Base-by-base conservation (phyloP, 1,140 invertebrate species). In the Brachionus plicatilis region DNA sequence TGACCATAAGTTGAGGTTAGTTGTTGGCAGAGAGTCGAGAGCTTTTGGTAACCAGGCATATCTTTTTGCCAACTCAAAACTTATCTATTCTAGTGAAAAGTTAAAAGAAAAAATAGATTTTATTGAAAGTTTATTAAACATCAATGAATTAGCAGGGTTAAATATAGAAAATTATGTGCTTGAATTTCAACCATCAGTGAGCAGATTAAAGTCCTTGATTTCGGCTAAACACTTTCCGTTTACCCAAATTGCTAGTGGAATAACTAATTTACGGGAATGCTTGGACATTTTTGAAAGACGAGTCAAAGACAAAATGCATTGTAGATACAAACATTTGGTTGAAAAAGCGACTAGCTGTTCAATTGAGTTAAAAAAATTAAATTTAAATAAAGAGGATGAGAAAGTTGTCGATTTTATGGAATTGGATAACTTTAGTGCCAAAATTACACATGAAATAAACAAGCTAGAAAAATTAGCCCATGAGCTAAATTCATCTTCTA, bases 21-120 rank as follows among this genome's bases (percentile, higher is more conserved):
- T 68, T n/a, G 66, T 68, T 68, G 66, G 66, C n/a, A 27, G 66
- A 68, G 66, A 68, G 66, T 68, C 66, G 12, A 68, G 66, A 41
- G 66, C 66, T 14, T 68, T 68, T 33, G 66, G 66, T 5, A 68
- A 68, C 33, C 66, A 68, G n/a, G 66, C 66, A 29, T 68, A 68
- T 29, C 33, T 68, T 33, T 68, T 68, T 29, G 66, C 66, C 33
- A 68, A 68, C 17, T 68, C 66, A n/a, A 68, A 68, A 3, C 17
- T 68, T 12, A 12, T 68, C n/a, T 41, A 33, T 29, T 17, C 29
- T 29, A 17, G 29, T 14, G 33, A 29, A 27, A 41, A 68, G 33
- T 3, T 68, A 68, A 68, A 12, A 7, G 11, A 68, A 37, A 11
- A 14, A 68, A 29, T 68, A 14, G 5, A 41, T 68, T 14, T 24